Conservation (phyloP, 2,113 vertebrate species). For the Micronycteris hirsuta region DNA sequence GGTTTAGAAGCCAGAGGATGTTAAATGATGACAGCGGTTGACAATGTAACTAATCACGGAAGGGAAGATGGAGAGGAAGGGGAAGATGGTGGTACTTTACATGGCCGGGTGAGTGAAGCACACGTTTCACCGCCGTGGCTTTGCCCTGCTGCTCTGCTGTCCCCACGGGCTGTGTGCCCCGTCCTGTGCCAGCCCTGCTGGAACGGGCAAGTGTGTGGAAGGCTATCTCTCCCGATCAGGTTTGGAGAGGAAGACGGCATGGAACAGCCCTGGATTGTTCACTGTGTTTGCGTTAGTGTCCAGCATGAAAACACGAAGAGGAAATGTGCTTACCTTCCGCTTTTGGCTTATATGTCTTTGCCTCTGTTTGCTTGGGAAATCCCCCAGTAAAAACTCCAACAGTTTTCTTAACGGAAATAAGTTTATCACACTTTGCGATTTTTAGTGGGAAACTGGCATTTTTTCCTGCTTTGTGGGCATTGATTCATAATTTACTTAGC, state of each 20-base stretch:
- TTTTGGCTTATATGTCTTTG: constrained; percentile 52
- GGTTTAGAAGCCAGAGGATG: neutral
- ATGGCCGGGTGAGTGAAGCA: neutral
- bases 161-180: neutral
- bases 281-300: constrained; percentile 48
- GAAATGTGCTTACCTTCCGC: constrained; percentile 69
- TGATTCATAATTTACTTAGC: constrained; percentile 55
- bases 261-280: constrained; percentile 34
- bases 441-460: constrained; percentile 54
- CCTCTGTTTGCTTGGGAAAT: constrained; percentile 59
- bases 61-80: neutral
- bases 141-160: neutral
- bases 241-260: neutral
- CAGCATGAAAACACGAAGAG: constrained; percentile 42
- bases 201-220: neutral
- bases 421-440: constrained; percentile 64
- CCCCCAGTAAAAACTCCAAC: constrained; percentile 69
- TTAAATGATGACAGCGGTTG: neutral
- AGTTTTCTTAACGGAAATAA: constrained; percentile 61
- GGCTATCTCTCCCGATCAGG: neutral
- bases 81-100: neutral
- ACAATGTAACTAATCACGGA: neutral
- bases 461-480: constrained; percentile 44
- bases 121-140: neutral
- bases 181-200: neutral